These are phyloP conservation scores for Nothocercus julius DNA, from an alignment of 2,113 vertebrate genomes.

Conservation along the genomic window DNA sequence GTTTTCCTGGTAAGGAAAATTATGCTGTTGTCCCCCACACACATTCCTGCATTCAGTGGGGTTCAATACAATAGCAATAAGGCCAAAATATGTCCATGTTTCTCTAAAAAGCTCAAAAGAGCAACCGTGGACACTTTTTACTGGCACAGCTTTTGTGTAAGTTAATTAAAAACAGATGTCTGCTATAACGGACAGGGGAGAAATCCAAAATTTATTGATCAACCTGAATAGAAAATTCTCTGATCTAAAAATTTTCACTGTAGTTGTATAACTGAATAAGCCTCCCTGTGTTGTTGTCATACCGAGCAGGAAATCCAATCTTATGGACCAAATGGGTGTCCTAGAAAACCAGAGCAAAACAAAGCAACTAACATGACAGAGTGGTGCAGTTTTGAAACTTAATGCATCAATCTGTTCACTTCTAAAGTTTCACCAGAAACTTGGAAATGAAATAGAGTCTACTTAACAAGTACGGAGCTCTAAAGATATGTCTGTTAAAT, in stretches of 20 bases:
- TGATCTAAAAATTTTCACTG: not conserved
- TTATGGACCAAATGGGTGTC: rapidly evolving
- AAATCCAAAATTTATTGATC: not conserved
- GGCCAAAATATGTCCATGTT: rapidly evolving
- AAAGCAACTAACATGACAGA: no score
- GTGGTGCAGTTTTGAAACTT: not conserved
- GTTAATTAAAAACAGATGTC: not conserved
- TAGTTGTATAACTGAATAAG: not conserved
- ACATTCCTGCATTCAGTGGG: not conserved
- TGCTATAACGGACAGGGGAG: not conserved
- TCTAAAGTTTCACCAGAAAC: not conserved
- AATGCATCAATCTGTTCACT: not conserved
- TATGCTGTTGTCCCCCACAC: rapidly evolving
- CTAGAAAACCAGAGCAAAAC: not conserved
- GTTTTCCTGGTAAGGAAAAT: not conserved
- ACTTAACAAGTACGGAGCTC: not conserved
- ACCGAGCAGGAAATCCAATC: not conserved
- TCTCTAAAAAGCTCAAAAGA: not conserved
- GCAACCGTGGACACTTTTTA: not conserved
- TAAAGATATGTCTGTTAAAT: not conserved
- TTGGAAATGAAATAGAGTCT: not conserved
- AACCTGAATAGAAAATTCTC: not conserved
- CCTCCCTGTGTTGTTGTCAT: not conserved
- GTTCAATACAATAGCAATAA: not conserved
- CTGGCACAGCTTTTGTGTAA: not conserved